Base-by-base conservation (phyloP, 2,888 invertebrate species). In the Limnephilus auricula region DNA sequence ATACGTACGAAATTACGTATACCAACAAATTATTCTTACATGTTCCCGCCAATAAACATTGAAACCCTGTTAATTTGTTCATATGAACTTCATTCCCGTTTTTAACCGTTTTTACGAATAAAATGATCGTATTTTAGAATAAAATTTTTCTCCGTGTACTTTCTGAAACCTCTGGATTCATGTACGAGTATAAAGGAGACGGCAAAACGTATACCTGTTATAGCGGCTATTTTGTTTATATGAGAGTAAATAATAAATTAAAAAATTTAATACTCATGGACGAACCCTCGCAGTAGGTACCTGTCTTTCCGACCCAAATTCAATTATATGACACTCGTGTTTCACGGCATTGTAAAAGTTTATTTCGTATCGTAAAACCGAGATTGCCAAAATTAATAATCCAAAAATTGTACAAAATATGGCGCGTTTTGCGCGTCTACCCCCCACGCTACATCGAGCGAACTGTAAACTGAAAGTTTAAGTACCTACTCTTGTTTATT, bases 331-430 rank as follows among this genome's bases (percentile, higher is more conserved):
- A 65, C 65, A 65, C 65, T 65, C 65, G 25, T 65, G 65, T 65
- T 65, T 65, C 65, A 65, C 65, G 65, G 65, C 65, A n/a, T 65
- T 65, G 65, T 65, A n/a, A 65, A 65, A 65, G 65, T 65, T 65
- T 65, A 65, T 65, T 65, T 65, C 65, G 9, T 65, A 65, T 65
- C 65, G 65, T 65, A 65, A 65, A 65, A 65, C 65, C 65, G 65
- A 65, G 65, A 65, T 65, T 65, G 65, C 65, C n/a, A 65, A 65
- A 65, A 65, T 65, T 65, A 65, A 65, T 65, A 65, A 65, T 65
- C 65, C 65, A 65, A 65, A 65, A 65, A 65, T 65, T 65, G 65
- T 65, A 65, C 65, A 65, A 65, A 65, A 65, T 65, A 65, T n/a
- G 65, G 65, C 25, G n/a, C 65, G 65, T 65, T 65, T 65, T 65